Conservation (phyloP, 2,113 vertebrate genomes). For the Neodontobutis hainanensis region DNA sequence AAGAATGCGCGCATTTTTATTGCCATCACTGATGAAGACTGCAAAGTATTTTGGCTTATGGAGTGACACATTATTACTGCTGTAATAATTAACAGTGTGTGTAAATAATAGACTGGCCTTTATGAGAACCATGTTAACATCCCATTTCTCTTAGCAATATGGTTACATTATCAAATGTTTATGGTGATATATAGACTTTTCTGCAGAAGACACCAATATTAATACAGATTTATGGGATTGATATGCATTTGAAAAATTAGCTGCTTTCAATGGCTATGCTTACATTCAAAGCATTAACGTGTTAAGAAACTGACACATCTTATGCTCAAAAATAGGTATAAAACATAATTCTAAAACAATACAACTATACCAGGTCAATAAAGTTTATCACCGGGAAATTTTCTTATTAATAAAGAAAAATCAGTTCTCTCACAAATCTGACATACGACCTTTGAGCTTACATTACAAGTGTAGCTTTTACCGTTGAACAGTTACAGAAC, state of each 20-base stretch:
- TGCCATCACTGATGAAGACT: conserved; percentile 24
- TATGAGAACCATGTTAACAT: conserved; percentile 22
- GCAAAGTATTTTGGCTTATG: conserved; percentile 35
- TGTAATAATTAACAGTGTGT: conserved; percentile 31
- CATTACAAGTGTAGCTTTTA: too few species aligned
- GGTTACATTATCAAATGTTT: conserved; percentile 6
- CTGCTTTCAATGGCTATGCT: too few species aligned
- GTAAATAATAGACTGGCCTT: conserved; percentile 21
- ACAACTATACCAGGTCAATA: neutral
- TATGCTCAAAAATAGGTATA: neutral
- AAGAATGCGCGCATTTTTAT: conserved; percentile 14
- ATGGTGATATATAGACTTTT: neutral
- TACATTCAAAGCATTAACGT: neutral
- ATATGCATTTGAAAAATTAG: conserved; percentile 1
- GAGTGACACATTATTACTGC: conserved; percentile 31
- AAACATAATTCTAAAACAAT: conserved; percentile 9
- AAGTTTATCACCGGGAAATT: too few species aligned
- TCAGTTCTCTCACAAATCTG: too few species aligned
- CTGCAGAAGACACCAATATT: neutral
- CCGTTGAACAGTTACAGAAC: too few species aligned
- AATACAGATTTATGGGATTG: conserved; percentile 11
- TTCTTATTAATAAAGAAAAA: too few species aligned
- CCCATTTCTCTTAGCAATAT: neutral
- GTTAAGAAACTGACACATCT: neutral
- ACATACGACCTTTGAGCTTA: too few species aligned